A percentile compares a stretch with the other conserved stretches of the same genome.
Conservation (phyloP, 2,888 invertebrate genomes). For the Mechanitis mazaeus region DNA sequence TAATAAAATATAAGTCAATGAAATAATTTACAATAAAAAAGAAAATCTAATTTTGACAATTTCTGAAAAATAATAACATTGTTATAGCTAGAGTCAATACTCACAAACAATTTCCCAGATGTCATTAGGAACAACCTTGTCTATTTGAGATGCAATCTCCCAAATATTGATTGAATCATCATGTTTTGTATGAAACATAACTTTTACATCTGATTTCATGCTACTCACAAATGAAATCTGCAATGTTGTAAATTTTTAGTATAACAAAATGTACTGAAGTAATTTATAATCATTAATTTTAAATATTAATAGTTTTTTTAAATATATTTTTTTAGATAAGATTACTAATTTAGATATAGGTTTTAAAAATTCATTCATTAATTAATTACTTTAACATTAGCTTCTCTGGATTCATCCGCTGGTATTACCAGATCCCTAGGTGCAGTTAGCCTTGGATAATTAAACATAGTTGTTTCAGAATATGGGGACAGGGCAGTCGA, state of each 20-base stretch:
- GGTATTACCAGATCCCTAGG: conserved; percentile 68
- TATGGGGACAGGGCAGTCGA: conserved; percentile 54
- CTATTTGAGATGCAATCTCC: conserved; percentile 61
- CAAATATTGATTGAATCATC: conserved; percentile 53
- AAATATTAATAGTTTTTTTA: too few relatives aligned
- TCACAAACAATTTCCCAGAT: conserved; percentile 67
- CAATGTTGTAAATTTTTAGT: conserved; percentile 21
- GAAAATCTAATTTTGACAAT: too few relatives aligned
- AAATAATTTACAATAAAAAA: too few relatives aligned
- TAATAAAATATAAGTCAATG: too few relatives aligned
- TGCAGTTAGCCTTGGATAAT: conserved; percentile 53
- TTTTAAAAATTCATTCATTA: too few relatives aligned
- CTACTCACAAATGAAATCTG: conserved; percentile 51
- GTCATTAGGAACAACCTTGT: conserved; percentile 61
- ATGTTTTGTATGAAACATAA: conserved; percentile 40
- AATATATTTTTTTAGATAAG: too few relatives aligned
- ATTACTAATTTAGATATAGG: too few relatives aligned
- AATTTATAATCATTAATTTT: too few relatives aligned
- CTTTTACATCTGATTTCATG: conserved; percentile 40
- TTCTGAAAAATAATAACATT: not conserved
- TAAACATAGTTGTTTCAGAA: conserved; percentile 40
- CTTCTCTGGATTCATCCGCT: conserved; percentile 31
- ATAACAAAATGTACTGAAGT: not conserved
- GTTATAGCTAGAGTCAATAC: conserved; percentile 27
- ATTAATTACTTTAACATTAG: conserved; percentile 45